Evolutionary conservation across 2,888 invertebrate genomes (phyloP), one percentile per base, ranked within the genome.

Genomic region (Tortrix viridana): DNA sequence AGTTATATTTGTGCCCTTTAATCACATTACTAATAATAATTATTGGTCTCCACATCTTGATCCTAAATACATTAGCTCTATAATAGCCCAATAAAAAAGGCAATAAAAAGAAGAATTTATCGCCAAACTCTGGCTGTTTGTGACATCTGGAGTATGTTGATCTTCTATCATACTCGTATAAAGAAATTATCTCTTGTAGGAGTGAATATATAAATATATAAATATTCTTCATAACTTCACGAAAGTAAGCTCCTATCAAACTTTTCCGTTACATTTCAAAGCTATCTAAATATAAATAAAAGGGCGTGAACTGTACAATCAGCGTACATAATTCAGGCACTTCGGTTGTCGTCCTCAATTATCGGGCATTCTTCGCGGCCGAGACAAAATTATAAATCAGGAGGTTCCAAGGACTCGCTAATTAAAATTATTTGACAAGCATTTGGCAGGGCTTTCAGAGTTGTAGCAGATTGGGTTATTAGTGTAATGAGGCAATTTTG

Each of bases 371-470:
- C 52, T 65, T 62, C 43, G 47, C 14, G 48, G 60, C 43, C 22
- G 23, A 53, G 59, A 49, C 60, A 56, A 67, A 61, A 65, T 69
- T 67, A 59, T 56, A 64, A 67, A 60, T 63, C 63, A 44, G 62
- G 67, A 65, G 67, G 61, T 64, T 57, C 19, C 60, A 37, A 37
- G 57, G 65, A 50, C 60, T 49, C 22, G 53, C 67, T 66, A 66
- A 67, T 69, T 67, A 59, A 69, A 66, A 50, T 65, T 65, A 66
- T 65, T 67, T 66, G 60, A 63, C 55, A 59, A 63, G 57, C 52
- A 47, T 57, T 63, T 57, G 59, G 63, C 59, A 65, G 58, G 53
- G 55, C 43, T 55, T 60, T 60, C 48, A 54, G 57, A 58, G 48
- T 46, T 50, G 38, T 18, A 26, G 23, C 44, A 37, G 44, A 56